Evolutionary conservation across 2,888 invertebrate species (phyloP).

Genomic region (Hydrotaea cyrtoneurina): DNA sequence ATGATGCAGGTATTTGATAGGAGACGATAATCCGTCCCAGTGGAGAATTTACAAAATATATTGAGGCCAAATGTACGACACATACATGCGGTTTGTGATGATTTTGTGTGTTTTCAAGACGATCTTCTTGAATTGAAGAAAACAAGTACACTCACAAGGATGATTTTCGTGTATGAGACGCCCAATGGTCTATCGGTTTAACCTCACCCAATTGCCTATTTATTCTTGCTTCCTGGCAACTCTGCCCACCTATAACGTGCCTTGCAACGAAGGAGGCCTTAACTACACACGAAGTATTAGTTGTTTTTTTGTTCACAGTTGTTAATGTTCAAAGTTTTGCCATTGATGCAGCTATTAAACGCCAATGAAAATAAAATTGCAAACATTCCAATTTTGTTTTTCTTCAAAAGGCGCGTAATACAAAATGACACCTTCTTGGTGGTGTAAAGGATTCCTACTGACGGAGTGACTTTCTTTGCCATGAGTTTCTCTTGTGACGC

Average conservation of each 20-base stretch:
- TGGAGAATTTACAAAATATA: too few species aligned
- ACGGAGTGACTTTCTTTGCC: background rate
- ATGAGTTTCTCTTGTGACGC: background rate
- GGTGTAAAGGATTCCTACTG: constrained; percentile 30
- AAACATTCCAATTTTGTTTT: constrained; percentile 45
- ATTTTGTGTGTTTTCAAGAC: too few species aligned
- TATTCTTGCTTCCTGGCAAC: background rate
- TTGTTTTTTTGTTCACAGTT: constrained; percentile 48
- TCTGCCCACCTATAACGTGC: constrained; percentile 31
- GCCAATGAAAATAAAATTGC: constrained; percentile 70
- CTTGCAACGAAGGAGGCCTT: constrained; percentile 45
- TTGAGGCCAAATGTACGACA: too few species aligned
- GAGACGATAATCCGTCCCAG: too few species aligned
- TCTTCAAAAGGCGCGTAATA: constrained; percentile 31
- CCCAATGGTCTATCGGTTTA: too few species aligned
- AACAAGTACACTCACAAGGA: too few species aligned
- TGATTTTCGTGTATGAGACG: too few species aligned
- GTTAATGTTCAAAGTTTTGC: constrained; percentile 71
- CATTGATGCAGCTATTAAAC: constrained; percentile 71
- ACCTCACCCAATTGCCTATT: too few species aligned
- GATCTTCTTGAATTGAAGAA: too few species aligned
- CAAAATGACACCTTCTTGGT: constrained; percentile 58
- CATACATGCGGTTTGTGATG: too few species aligned
- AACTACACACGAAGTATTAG: constrained; percentile 35
- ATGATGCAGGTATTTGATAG: too few species aligned